Conservation (phyloP, 1,140 invertebrate species). For the Mizuhopecten yessoensis region DNA sequence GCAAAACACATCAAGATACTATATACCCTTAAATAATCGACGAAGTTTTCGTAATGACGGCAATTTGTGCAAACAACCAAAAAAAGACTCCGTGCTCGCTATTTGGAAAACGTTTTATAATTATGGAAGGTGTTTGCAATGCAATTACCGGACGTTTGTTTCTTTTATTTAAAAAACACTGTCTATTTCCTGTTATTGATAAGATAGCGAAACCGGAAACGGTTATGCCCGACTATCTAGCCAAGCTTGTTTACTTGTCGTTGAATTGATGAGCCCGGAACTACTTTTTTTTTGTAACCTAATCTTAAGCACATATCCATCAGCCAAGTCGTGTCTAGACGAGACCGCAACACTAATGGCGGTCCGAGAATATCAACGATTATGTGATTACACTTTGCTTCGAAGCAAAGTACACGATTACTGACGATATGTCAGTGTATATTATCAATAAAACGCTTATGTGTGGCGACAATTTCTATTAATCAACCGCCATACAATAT, state of each 20-base stretch:
- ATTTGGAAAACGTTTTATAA: no score
- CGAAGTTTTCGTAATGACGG: no score
- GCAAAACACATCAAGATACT: no score
- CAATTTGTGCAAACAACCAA: no score
- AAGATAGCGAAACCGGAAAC: no score
- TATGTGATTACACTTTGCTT: conserved; percentile 3
- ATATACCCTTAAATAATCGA: no score
- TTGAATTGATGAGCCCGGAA: background rate
- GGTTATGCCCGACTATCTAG: no score
- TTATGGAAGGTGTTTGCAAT: no score
- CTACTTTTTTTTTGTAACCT: conserved; percentile 23
- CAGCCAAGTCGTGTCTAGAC: background rate
- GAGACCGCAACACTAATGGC: background rate
- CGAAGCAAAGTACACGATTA: background rate
- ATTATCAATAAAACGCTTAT: background rate
- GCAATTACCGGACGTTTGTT: no score
- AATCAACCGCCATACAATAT: background rate
- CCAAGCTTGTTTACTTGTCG: background rate
- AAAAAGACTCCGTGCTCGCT: no score
- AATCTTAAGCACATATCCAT: background rate
- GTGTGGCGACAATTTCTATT: background rate
- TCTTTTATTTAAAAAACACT: no score
- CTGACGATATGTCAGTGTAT: background rate
- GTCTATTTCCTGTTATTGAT: no score
- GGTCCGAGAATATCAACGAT: background rate